phyloP scores from a whole-genome alignment of 2,113 vertebrate species.

The Arothron firmamentum region DNA sequence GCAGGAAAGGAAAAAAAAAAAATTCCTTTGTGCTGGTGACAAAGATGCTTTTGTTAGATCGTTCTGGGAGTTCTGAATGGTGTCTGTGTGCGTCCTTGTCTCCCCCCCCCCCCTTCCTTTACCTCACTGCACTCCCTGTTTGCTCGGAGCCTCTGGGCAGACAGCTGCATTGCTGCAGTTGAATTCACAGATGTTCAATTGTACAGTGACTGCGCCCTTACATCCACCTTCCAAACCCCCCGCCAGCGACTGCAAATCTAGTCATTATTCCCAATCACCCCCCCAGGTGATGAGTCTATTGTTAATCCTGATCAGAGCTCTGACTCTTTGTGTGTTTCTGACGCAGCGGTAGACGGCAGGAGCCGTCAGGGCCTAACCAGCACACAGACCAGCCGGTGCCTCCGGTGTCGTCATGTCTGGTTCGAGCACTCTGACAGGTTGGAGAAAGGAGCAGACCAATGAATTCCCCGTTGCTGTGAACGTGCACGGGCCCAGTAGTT shows the following conservation, averaged over 20 bases:
- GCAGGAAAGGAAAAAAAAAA: constrained; percentile 16
- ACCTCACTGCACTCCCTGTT: constrained; percentile 36
- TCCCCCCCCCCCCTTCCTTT: constrained; percentile 8
- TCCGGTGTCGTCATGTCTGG: constrained; percentile 56
- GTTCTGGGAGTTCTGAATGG: constrained; percentile 14
- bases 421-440: not conserved
- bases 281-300: constrained; percentile 40
- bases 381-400: constrained; percentile 12
- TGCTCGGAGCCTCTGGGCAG: constrained; percentile 53
- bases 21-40: constrained; percentile 33
- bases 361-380: constrained; percentile 22
- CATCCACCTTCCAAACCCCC: constrained; percentile 45
- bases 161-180: constrained; percentile 66
- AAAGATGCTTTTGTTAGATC: constrained; percentile 49
- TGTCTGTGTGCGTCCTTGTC: constrained; percentile 17
- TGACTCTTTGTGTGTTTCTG: constrained; percentile 39
- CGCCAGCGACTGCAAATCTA: constrained; percentile 57
- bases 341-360: constrained; percentile 46
- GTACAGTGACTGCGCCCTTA: constrained; percentile 27
- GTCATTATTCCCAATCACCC: constrained; percentile 47
- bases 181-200: constrained; percentile 50
- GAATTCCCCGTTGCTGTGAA: too few relatives aligned
- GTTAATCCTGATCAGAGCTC: constrained; percentile 30
- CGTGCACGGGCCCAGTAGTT: too few relatives aligned
- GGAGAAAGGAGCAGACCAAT: too few relatives aligned